A percentile compares a stretch with the other conserved stretches of the same genome.
Evolutionary conservation across 2,888 invertebrate species (phyloP).

Genomic region (Dicyrtoma fusca): DNA sequence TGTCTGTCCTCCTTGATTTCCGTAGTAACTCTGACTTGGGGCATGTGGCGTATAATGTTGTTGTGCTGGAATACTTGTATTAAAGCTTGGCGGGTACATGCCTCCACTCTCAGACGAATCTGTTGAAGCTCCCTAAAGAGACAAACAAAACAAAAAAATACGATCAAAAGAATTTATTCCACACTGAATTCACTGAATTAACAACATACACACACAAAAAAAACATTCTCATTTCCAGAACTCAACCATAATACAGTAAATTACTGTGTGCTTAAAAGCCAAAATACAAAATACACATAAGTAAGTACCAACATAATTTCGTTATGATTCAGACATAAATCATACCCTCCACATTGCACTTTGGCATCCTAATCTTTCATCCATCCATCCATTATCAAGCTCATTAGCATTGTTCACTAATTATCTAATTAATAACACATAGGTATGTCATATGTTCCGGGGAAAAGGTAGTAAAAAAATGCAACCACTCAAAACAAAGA

Average conservation of each 20-base stretch:
- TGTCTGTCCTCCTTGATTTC: constrained; percentile 56
- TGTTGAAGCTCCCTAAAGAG: constrained; percentile 53
- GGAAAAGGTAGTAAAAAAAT: background rate
- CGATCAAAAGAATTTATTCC: background rate
- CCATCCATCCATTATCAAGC: background rate
- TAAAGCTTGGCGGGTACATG: constrained; percentile 55
- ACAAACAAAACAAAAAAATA: background rate
- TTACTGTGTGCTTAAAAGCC: background rate
- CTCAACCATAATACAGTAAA: background rate
- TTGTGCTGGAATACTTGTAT: constrained; percentile 51
- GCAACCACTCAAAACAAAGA: constrained; percentile 9
- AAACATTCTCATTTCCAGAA: background rate
- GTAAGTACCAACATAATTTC: background rate
- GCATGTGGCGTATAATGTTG: constrained; percentile 64
- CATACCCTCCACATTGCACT: too few species aligned
- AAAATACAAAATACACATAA: too few species aligned
- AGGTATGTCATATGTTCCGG: background rate
- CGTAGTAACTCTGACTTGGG: constrained; percentile 60
- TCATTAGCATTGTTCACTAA: constrained; percentile 25
- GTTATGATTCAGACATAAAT: too few species aligned
- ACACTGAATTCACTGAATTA: background rate
- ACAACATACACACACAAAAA: background rate
- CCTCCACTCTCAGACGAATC: constrained; percentile 54
- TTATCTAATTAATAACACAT: constrained; percentile 2
- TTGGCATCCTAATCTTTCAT: too few species aligned